These are phyloP conservation scores for Microtus ochrogaster DNA, from an alignment of 2,113 vertebrate genomes.

Conservation along the genomic window DNA sequence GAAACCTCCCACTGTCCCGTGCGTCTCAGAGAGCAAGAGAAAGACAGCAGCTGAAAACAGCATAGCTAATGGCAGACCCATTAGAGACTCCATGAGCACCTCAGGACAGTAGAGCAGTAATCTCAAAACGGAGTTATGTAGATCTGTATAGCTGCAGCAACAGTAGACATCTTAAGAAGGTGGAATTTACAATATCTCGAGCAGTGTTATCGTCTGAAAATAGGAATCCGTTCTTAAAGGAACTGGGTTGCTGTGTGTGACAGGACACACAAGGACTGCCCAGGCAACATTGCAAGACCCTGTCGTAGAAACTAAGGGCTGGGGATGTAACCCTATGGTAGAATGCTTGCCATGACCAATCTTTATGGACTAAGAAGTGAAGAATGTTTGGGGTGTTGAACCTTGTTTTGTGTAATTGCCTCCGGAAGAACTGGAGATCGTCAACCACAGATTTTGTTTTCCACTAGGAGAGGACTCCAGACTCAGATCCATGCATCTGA, in stretches of 20 bases:
- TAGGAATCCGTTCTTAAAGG: neutral
- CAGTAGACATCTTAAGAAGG: neutral
- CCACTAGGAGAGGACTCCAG: neutral
- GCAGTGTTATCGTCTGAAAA: neutral
- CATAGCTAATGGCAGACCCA: constrained; percentile 26
- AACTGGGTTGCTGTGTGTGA: neutral
- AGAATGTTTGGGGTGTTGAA: neutral
- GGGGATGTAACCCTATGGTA: neutral
- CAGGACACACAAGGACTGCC: neutral
- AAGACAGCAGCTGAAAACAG: constrained; percentile 15
- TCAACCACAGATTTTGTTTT: neutral
- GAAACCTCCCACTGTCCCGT: neutral
- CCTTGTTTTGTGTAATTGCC: neutral
- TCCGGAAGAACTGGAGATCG: neutral
- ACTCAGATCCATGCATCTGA: neutral
- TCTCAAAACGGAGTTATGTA: constrained; percentile 17
- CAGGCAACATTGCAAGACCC: no score
- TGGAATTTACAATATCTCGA: neutral
- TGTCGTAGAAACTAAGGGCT: neutral
- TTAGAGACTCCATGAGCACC: neutral
- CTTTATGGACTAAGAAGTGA: neutral
- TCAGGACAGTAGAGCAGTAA: neutral
- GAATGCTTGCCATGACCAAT: neutral
- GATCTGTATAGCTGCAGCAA: constrained; percentile 26
- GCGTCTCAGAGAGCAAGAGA: neutral